Conservation (phyloP, 2,888 invertebrate species). For the Caenorhabditis virilis region DNA sequence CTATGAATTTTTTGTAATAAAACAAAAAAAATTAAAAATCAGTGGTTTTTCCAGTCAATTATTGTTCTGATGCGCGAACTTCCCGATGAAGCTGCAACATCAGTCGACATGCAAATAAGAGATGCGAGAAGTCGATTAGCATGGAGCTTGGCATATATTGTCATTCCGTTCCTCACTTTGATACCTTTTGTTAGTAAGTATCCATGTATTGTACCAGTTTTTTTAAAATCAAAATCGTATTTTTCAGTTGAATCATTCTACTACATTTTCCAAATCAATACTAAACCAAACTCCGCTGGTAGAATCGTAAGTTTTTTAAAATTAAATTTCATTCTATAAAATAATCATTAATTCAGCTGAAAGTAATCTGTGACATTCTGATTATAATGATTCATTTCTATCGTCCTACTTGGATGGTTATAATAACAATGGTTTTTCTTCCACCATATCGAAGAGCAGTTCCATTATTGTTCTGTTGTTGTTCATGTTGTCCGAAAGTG, state of each 20-base stretch:
- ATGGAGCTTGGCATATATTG: conserved; percentile 38
- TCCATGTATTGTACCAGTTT: neutral
- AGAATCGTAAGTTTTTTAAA: conserved; percentile 10
- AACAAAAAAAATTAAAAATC: neutral
- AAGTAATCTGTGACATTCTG: conserved; percentile 22
- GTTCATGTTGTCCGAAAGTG: conserved; percentile 41
- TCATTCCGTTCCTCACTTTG: conserved; percentile 36
- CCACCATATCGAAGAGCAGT: conserved; percentile 50
- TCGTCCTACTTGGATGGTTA: conserved; percentile 42
- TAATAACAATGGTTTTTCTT: conserved; percentile 42
- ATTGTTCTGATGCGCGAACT: conserved; percentile 30
- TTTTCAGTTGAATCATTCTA: conserved; percentile 13
- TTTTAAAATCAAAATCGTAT: neutral
- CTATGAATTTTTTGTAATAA: no score
- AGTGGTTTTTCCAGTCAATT: conserved; percentile 31
- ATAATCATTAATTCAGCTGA: conserved; percentile 10
- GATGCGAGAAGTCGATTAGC: conserved; percentile 48
- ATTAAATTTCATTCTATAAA: neutral
- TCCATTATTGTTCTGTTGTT: conserved; percentile 42
- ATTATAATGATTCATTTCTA: conserved; percentile 41
- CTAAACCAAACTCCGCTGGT: conserved; percentile 7
- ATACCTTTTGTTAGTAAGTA: conserved; percentile 40
- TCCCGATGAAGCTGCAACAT: conserved; percentile 41
- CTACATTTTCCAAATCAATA: conserved; percentile 26
- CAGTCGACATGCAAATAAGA: conserved; percentile 46